Conservation (phyloP, 2,888 invertebrate species). For the Trissonchulus latispiculum region DNA sequence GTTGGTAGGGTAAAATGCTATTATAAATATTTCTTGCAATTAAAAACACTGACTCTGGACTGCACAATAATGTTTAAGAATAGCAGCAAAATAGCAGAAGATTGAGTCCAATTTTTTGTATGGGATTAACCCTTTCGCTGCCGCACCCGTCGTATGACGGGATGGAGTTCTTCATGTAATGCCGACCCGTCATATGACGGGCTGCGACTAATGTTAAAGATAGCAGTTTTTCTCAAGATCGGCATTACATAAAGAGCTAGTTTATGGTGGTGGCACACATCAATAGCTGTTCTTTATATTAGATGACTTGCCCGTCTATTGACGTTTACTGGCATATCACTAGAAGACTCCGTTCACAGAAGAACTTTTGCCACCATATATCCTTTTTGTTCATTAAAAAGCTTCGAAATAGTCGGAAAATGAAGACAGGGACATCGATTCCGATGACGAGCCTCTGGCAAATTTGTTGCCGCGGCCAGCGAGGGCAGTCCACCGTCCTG, state of each 20-base stretch:
- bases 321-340: neutral
- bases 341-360: neutral
- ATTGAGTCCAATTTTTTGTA: too few species aligned
- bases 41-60: too few species aligned
- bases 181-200: slow-evolving; percentile 4
- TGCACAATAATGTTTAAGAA: too few species aligned
- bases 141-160: neutral
- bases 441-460: neutral
- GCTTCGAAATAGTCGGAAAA: neutral
- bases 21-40: too few species aligned
- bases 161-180: neutral
- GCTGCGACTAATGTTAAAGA: slow-evolving; percentile 6
- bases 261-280: neutral
- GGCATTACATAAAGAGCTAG: neutral
- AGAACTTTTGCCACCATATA: neutral
- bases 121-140: neutral
- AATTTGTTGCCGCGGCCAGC: neutral
- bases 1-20: too few species aligned
- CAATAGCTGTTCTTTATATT: neutral
- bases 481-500: neutral
- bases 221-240: slow-evolving; percentile 1
- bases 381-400: neutral
- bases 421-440: neutral
- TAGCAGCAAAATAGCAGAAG: too few species aligned
- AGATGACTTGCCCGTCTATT: neutral